Conservation (phyloP, 2,113 vertebrate genomes). For the Irena cyanogastra region DNA sequence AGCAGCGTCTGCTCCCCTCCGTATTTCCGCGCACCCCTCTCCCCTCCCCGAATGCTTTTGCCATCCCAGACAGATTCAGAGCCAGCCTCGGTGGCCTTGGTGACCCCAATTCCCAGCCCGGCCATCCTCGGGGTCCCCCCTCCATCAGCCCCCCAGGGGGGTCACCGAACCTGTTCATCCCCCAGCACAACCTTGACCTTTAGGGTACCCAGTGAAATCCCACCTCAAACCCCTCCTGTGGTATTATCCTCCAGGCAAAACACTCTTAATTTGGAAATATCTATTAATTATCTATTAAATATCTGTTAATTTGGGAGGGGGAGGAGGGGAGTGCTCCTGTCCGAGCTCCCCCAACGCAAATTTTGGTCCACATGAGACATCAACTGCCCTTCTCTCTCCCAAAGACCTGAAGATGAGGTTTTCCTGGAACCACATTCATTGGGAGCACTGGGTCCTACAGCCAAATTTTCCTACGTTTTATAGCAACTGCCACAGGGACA, state of each 20-base stretch:
- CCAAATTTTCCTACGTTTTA: neutral
- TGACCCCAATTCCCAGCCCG: neutral
- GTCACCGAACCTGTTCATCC: rapidly evolving
- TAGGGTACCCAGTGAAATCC: neutral
- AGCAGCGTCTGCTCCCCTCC: neutral
- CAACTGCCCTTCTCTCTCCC: too few relatives aligned
- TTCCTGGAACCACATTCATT: neutral
- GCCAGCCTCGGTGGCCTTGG: neutral
- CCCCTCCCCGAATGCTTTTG: neutral
- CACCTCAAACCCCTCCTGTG: neutral
- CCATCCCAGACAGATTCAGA: neutral
- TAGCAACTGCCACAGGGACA: neutral
- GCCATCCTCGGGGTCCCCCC: rapidly evolving
- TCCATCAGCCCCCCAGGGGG: rapidly evolving
- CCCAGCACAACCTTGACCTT: neutral
- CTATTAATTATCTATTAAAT: neutral
- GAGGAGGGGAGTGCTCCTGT: too few relatives aligned
- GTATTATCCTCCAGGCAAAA: neutral
- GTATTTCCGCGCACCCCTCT: rapidly evolving
- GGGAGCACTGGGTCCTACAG: neutral
- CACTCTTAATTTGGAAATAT: neutral
- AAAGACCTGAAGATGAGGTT: neutral
- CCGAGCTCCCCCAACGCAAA: rapidly evolving
- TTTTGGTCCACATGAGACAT: rapidly evolving
- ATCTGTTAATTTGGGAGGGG: neutral